These are phyloP conservation scores for Drosophila athabasca DNA, from an alignment of 1,140 invertebrate genomes.

Conservation along the genomic window DNA sequence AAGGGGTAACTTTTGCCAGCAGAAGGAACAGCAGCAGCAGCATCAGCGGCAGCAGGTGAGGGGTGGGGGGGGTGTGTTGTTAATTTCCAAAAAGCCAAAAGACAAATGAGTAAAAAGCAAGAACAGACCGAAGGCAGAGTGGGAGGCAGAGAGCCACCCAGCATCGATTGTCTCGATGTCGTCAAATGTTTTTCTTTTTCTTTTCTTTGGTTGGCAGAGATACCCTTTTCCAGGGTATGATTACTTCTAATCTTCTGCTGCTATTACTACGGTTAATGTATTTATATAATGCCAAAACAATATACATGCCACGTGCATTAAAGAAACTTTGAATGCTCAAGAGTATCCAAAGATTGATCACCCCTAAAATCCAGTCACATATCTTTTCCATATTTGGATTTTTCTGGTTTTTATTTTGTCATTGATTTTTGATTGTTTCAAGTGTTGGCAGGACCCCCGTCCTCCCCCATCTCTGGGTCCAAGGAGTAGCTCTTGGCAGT, in stretches of 20 bases:
- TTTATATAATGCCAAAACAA: no score
- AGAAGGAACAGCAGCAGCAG: conserved; percentile 15
- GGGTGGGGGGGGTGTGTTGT: conserved; percentile 57
- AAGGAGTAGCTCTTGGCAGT: conserved; percentile 19
- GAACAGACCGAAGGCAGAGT: background rate
- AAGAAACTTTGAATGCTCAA: no score
- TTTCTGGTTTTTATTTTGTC: conserved; percentile 40
- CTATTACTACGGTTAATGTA: no score
- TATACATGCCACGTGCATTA: no score
- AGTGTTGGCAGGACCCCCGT: conserved; percentile 46
- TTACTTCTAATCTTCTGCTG: background rate
- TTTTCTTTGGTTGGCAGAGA: conserved; percentile 1
- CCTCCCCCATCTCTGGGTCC: no score
- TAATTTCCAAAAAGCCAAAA: conserved; percentile 81
- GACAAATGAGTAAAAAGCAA: conserved; percentile 79
- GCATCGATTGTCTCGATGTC: conserved; percentile 64
- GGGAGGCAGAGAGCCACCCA: conserved; percentile 16
- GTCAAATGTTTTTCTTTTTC: conserved; percentile 36
- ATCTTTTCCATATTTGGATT: background rate
- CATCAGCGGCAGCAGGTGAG: background rate
- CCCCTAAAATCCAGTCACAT: no score
- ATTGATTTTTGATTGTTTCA: conserved; percentile 81
- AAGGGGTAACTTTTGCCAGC: conserved; percentile 74
- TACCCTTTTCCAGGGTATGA: conserved; percentile 16
- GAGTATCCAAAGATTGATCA: no score